A percentile compares a stretch with the other conserved stretches of the same genome.
Conservation (phyloP, 2,888 invertebrate genomes). For the Dryocosmus kuriphilus region DNA sequence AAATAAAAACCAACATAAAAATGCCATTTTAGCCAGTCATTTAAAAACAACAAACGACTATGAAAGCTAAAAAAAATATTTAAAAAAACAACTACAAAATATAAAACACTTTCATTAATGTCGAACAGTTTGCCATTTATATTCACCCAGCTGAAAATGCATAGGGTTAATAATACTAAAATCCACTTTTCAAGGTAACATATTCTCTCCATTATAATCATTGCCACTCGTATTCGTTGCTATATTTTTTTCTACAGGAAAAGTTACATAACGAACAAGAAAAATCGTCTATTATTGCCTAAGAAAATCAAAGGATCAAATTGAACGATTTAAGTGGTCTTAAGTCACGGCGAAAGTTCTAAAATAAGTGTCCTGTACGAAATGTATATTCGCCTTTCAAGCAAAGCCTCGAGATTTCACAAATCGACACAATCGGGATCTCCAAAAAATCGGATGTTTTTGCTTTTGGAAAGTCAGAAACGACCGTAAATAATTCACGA, state of each 20-base stretch:
- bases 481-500: slow-evolving; percentile 31
- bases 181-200: slow-evolving; percentile 24
- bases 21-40: slow-evolving; percentile 6
- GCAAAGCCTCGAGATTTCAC: slow-evolving; percentile 36
- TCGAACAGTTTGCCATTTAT: not conserved
- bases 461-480: slow-evolving; percentile 9
- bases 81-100: slow-evolving; percentile 2
- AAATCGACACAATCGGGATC: slow-evolving; percentile 30
- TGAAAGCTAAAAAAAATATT: not conserved
- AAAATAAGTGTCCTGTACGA: slow-evolving; percentile 45
- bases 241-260: slow-evolving; percentile 36
- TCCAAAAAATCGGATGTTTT: slow-evolving; percentile 30
- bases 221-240: slow-evolving; percentile 40
- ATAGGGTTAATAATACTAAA: slow-evolving; percentile 20
- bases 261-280: slow-evolving; percentile 40
- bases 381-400: slow-evolving; percentile 26
- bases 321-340: slow-evolving; percentile 65
- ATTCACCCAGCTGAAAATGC: not conserved
- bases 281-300: slow-evolving; percentile 38
- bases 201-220: slow-evolving; percentile 22
- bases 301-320: slow-evolving; percentile 34
- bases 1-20: not conserved
- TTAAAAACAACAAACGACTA: slow-evolving; percentile 30
- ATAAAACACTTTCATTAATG: not conserved
- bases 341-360: slow-evolving; percentile 74